Evolutionary conservation across 2,113 vertebrate genomes (phyloP).

Genomic region (Petroica traversi): DNA sequence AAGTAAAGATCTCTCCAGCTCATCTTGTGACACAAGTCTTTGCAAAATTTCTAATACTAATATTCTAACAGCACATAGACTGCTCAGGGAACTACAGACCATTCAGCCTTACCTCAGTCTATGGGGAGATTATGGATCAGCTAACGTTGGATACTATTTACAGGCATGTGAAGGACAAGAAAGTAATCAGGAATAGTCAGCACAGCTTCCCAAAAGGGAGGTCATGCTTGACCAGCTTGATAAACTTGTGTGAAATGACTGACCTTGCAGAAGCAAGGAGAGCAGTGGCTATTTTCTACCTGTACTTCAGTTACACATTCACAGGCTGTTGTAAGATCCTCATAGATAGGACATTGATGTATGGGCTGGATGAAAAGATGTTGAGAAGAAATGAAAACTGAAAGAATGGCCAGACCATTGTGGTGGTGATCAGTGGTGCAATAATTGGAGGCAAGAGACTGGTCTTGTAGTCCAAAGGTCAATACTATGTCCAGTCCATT

Average conservation of each 20-base stretch:
- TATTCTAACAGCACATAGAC: neutral
- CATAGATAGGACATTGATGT: neutral
- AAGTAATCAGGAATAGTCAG: neutral
- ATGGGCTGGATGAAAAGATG: neutral
- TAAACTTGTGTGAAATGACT: neutral
- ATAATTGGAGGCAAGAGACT: neutral
- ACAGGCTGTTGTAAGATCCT: fast-evolving
- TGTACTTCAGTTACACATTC: neutral
- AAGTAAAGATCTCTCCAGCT: neutral
- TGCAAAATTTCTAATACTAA: neutral
- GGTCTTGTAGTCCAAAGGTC: fast-evolving
- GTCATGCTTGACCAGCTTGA: neutral
- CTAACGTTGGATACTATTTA: neutral
- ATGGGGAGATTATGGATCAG: neutral
- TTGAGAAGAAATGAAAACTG: neutral
- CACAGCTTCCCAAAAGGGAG: neutral
- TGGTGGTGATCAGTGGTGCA: neutral
- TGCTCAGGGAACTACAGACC: neutral
- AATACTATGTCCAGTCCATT: neutral
- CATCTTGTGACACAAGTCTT: neutral
- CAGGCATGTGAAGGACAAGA: neutral
- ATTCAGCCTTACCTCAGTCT: neutral
- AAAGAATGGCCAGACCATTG: neutral
- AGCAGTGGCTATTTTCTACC: neutral
- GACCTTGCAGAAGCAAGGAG: neutral